A percentile compares a stretch with the other conserved stretches of the same genome.
These are phyloP conservation scores for Egretta garzetta DNA, from an alignment of 2,113 vertebrate species.

Conservation along the genomic window DNA sequence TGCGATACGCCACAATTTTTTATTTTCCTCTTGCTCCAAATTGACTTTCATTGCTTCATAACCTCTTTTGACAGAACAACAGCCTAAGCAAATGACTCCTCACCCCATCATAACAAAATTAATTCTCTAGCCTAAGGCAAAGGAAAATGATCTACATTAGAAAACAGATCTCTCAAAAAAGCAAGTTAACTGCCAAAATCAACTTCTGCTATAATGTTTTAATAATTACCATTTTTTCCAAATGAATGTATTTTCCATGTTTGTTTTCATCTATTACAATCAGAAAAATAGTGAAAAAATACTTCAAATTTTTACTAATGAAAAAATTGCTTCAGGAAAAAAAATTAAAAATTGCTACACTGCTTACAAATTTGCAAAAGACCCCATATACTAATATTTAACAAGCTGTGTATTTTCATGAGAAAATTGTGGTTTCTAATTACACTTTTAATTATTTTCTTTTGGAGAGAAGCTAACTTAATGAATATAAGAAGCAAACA, in stretches of 20 bases:
- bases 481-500: not conserved
- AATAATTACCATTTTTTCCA: slow-evolving; percentile 27
- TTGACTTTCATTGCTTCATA: not conserved
- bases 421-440: not conserved
- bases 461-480: not conserved
- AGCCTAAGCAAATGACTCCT: not conserved
- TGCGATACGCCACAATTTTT: not conserved
- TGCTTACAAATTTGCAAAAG: not conserved
- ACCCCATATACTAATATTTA: not conserved
- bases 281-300: not conserved
- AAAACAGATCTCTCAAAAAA: not conserved
- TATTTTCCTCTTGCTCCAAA: not conserved
- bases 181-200: not conserved
- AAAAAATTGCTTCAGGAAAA: not conserved
- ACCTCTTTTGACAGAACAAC: not conserved
- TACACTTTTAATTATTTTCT: not conserved
- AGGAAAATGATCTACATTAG: not conserved
- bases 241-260: not conserved
- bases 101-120: not conserved
- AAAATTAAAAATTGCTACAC: rapidly evolving
- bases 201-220: not conserved
- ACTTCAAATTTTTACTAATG: not conserved
- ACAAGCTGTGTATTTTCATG: not conserved
- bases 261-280: not conserved
- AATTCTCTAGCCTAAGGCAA: not conserved